Conservation (phyloP, 2,113 vertebrate species). For the Nothocercus julius region DNA sequence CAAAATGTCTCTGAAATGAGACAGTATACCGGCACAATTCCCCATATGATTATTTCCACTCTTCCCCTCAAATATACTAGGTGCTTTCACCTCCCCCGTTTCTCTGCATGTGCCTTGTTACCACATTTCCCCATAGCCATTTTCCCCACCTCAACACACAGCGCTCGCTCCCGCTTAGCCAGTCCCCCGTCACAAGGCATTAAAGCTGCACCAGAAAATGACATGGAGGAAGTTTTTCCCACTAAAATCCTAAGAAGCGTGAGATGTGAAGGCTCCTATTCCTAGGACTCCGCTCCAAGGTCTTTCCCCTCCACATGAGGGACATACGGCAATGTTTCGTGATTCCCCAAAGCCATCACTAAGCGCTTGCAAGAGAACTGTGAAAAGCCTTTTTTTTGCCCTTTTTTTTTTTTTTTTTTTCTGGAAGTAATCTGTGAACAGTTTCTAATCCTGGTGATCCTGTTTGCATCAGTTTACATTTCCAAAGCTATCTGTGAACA, state of each 20-base stretch:
- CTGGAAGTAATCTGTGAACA: background rate
- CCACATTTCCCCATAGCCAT: background rate
- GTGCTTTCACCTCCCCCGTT: background rate
- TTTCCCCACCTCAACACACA: background rate
- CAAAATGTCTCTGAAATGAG: background rate
- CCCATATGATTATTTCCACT: background rate
- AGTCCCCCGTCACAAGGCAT: background rate
- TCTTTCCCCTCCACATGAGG: background rate
- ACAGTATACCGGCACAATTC: background rate
- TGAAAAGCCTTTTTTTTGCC: slow-evolving; percentile 13
- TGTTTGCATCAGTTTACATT: slow-evolving; percentile 42
- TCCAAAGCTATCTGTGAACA: slow-evolving; percentile 12
- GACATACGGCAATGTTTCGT: background rate
- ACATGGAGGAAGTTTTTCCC: background rate
- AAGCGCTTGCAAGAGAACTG: background rate
- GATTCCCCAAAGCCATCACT: background rate
- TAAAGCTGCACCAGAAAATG: background rate
- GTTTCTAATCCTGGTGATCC: slow-evolving; percentile 41
- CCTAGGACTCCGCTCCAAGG: background rate
- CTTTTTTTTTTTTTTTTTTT: too few species aligned
- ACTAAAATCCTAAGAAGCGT: background rate
- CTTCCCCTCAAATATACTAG: background rate
- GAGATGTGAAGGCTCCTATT: background rate
- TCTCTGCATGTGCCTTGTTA: background rate
- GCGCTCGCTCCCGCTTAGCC: background rate